These are phyloP conservation scores for Ascaphus truei DNA, from an alignment of 2,113 vertebrate species.

Conservation along the genomic window DNA sequence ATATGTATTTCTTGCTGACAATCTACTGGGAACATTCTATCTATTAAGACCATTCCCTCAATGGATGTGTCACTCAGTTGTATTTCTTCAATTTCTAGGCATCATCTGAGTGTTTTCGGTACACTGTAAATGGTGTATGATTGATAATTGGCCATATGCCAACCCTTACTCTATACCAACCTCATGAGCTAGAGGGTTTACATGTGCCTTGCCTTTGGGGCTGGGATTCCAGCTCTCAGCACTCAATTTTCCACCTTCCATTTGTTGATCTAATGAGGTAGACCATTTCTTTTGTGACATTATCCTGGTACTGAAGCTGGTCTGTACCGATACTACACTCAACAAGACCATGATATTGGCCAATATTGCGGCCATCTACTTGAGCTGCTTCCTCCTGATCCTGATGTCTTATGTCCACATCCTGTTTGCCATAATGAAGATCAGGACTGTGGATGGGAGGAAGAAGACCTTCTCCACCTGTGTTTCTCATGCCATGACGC, in stretches of 20 bases:
- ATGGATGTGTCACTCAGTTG: constrained; percentile 41
- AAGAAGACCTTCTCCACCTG: constrained; percentile 50
- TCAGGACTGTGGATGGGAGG: not conserved
- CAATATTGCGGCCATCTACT: constrained; percentile 38
- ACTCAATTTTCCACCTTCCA: constrained; percentile 23
- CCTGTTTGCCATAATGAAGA: constrained; percentile 37
- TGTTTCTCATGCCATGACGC: constrained; percentile 49
- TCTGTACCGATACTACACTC: not conserved
- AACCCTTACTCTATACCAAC: constrained; percentile 37
- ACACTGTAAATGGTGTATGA: constrained; percentile 49
- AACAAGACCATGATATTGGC: constrained; percentile 4
- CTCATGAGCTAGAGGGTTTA: constrained; percentile 24
- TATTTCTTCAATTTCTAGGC: constrained; percentile 47
- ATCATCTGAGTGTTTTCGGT: constrained; percentile 41
- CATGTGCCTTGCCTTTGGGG: constrained; percentile 37
- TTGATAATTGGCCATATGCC: constrained; percentile 42
- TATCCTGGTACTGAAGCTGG: constrained; percentile 39
- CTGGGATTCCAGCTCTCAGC: constrained; percentile 46
- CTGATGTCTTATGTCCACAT: constrained; percentile 40
- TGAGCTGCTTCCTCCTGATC: constrained; percentile 45
- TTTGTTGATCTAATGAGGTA: constrained; percentile 47
- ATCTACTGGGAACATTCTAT: not conserved
- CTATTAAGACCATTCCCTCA: constrained; percentile 41
- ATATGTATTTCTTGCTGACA: not conserved
- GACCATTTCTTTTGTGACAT: constrained; percentile 50